Percentiles rank a stretch among this genome's conserved stretches.
Conservation (phyloP, 2,797 vertebrate species). For the Anguilla obscura region DNA sequence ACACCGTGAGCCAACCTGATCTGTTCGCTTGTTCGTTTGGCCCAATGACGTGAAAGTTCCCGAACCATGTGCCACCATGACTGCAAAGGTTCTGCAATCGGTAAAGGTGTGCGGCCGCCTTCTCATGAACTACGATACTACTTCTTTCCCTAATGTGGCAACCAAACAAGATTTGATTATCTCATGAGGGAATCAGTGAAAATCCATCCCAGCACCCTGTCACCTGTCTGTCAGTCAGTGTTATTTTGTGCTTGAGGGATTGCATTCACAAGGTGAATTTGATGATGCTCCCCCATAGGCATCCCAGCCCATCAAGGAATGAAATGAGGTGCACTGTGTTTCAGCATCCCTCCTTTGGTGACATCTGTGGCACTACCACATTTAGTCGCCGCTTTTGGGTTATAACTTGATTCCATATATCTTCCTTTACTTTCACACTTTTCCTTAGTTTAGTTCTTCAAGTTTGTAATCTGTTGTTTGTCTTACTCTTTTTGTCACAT, state of each 20-base stretch:
- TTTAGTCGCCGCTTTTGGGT: too few relatives aligned
- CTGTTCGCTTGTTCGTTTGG: neutral
- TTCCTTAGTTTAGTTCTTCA: neutral
- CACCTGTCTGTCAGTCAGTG: too few relatives aligned
- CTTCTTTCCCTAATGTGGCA: neutral
- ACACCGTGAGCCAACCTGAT: neutral
- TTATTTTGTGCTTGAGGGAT: too few relatives aligned
- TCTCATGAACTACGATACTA: neutral
- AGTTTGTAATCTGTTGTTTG: neutral
- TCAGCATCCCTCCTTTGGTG: too few relatives aligned
- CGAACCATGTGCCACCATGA: neutral
- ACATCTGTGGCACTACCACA: too few relatives aligned
- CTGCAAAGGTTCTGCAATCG: neutral
- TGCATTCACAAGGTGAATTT: too few relatives aligned
- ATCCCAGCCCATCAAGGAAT: too few relatives aligned
- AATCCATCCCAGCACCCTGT: too few relatives aligned
- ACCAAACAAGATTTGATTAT: slow-evolving; percentile 22
- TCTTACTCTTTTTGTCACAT: neutral
- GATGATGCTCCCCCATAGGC: too few relatives aligned
- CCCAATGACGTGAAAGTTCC: neutral
- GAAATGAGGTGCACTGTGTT: too few relatives aligned
- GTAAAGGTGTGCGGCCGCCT: neutral
- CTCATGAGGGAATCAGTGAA: neutral
- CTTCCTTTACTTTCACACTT: neutral
- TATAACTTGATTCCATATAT: too few relatives aligned